Evolutionary conservation across 2,797 vertebrate genomes (phyloP), one percentile per base, ranked within the genome.

Genomic region (Cryptoblepharus egeriae): DNA sequence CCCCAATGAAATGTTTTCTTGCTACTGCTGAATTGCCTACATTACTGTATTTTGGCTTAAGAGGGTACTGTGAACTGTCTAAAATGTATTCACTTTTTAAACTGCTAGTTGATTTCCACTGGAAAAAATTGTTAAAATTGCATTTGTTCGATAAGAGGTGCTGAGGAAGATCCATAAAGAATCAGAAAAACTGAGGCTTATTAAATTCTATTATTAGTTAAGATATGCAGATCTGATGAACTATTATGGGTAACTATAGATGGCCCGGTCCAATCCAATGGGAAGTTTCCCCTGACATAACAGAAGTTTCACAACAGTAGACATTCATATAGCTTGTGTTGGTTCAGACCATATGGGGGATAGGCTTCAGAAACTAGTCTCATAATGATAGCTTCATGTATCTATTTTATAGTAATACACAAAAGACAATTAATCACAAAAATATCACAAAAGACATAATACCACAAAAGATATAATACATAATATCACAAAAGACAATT

Each of bases 21-120:
- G 58, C 11, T 61, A 13, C 61, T 22, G 11, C 52, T 95, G 92
- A 92, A 91, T 90, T 95, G 94, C 91, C 91, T 87, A 85, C 1
- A 16, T 88, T 83, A 79, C 28, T 49, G 45, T 49, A 49, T 49
- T 49, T 10, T 49, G 9, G 4, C 45, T 49, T 49, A 49, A 49
- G 4, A 49, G 45, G 45, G 45, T 49, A 10, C 22, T 61, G 58
- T 2, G 4, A 61, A 61, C 58, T 24, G 26, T n/a, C n/a, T n/a
- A n/a, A n/a, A n/a, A n/a, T n/a, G n/a, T n/a, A n/a, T n/a, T n/a
- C n/a, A n/a, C 12, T 49, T 49, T 49, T 49, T 49, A 10, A 49
- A 49, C 45, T 49, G 9, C 45, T 49, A 8, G 45, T 49, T 49
- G 45, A 7, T 49, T 49, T 49, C 45, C 45, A 49, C 45, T 49